Evolutionary conservation across 2,113 vertebrate species (phyloP).

Genomic region (Thunnus thynnus): DNA sequence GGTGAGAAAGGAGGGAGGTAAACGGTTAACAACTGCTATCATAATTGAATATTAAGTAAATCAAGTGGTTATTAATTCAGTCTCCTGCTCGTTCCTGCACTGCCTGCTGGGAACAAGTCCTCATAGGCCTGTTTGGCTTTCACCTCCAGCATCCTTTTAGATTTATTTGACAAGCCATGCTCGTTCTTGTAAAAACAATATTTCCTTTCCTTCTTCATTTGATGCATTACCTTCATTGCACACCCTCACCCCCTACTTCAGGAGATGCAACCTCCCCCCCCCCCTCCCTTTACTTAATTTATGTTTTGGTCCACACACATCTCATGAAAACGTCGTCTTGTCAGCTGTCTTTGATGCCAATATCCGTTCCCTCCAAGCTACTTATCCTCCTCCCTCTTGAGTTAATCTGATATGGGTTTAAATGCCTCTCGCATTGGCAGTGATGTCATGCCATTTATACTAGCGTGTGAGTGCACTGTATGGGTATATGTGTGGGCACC

Average conservation of each 20-base stretch:
- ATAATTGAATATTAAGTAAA: constrained; percentile 39
- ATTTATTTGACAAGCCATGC: not conserved
- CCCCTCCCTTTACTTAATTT: constrained; percentile 4
- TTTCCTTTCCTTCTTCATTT: not conserved
- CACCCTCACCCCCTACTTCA: not conserved
- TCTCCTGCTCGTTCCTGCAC: not conserved
- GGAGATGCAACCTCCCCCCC: not conserved
- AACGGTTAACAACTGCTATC: constrained; percentile 29
- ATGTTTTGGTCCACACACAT: constrained; percentile 28
- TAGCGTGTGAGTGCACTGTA: constrained; percentile 28
- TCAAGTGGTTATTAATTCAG: constrained; percentile 17
- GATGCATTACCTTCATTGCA: not conserved
- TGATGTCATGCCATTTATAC: constrained; percentile 69
- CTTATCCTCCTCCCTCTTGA: constrained; percentile 66
- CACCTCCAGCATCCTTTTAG: not conserved
- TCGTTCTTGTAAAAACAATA: not conserved
- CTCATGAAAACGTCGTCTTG: constrained; percentile 17
- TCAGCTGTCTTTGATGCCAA: constrained; percentile 42
- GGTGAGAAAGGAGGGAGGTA: constrained; percentile 28
- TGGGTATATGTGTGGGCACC: constrained; percentile 5
- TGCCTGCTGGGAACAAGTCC: not conserved
- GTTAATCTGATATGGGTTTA: constrained; percentile 80
- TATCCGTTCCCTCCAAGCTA: constrained; percentile 66
- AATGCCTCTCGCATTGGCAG: constrained; percentile 65
- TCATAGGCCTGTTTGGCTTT: not conserved